Conservation (phyloP, 2,113 vertebrate species). For the Alouatta palliata region DNA sequence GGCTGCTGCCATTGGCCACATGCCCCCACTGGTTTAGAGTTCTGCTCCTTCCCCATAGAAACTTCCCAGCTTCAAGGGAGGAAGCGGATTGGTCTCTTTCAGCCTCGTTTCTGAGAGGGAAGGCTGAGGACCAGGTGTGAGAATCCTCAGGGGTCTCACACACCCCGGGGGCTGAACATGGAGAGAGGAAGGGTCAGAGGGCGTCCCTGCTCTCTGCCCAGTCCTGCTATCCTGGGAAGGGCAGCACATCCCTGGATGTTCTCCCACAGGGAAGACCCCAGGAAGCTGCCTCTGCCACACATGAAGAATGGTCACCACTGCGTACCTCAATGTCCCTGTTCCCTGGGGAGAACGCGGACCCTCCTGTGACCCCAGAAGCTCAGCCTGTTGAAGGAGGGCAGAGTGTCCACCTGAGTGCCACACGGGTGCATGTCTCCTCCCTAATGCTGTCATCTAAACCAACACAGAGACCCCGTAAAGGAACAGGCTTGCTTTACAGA, state of each 20-base stretch:
- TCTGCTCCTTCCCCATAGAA: not conserved
- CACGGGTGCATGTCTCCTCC: not conserved
- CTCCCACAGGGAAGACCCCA: not conserved
- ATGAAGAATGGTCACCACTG: not conserved
- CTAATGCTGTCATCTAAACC: not conserved
- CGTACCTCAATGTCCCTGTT: not conserved
- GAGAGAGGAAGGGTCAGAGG: not conserved
- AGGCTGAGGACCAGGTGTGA: not conserved
- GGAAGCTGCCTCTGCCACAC: not conserved
- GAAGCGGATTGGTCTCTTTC: not conserved
- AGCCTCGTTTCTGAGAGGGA: not conserved
- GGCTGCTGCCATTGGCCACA: not conserved
- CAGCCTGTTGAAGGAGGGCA: not conserved
- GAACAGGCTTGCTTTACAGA: not conserved
- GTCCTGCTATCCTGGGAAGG: not conserved
- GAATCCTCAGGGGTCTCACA: no score
- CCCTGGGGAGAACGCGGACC: not conserved
- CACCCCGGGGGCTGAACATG: no score
- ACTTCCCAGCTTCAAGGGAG: not conserved
- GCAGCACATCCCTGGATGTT: not conserved
- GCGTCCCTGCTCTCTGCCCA: not conserved
- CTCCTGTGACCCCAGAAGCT: not conserved
- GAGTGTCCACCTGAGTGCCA: not conserved
- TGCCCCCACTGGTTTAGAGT: no score
- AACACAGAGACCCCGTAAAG: fast-evolving